Percentiles rank a stretch among this genome's conserved stretches.
Evolutionary conservation across 2,113 vertebrate genomes (phyloP).

Genomic region (Bettongia penicillata): DNA sequence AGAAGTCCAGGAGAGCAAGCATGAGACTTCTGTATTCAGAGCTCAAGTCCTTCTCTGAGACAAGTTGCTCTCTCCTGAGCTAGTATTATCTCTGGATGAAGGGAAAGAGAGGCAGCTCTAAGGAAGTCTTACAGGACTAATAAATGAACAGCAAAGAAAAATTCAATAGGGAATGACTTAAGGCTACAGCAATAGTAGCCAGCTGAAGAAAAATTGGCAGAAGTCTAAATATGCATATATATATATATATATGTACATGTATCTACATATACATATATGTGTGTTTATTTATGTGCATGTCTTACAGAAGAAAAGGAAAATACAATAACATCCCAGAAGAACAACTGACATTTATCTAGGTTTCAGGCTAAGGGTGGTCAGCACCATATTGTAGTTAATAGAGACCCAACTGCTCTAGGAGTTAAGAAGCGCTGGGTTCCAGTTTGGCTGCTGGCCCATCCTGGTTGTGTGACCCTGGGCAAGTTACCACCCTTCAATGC

Average conservation of each 20-base stretch:
- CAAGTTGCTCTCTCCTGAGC: background rate
- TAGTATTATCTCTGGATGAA: background rate
- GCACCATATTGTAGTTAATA: background rate
- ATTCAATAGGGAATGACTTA: background rate
- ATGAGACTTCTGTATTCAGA: background rate
- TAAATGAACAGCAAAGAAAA: background rate
- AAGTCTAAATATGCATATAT: background rate
- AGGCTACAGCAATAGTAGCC: background rate
- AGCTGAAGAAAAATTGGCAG: background rate
- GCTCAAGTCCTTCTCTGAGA: background rate
- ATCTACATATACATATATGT: too few relatives aligned
- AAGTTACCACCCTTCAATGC: background rate
- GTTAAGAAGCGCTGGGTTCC: background rate
- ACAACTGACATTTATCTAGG: background rate
- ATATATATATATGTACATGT: background rate
- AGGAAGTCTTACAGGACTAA: background rate
- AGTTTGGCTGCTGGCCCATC: background rate
- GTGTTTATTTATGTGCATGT: too few relatives aligned
- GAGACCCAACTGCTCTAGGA: background rate
- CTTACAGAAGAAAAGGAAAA: background rate
- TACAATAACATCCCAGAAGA: background rate
- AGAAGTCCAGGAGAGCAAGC: background rate
- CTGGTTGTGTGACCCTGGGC: too few relatives aligned
- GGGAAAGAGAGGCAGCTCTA: background rate
- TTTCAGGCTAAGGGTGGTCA: background rate